These are phyloP conservation scores for Plagiodera versicolora DNA, from an alignment of 2,888 invertebrate genomes.

Conservation along the genomic window DNA sequence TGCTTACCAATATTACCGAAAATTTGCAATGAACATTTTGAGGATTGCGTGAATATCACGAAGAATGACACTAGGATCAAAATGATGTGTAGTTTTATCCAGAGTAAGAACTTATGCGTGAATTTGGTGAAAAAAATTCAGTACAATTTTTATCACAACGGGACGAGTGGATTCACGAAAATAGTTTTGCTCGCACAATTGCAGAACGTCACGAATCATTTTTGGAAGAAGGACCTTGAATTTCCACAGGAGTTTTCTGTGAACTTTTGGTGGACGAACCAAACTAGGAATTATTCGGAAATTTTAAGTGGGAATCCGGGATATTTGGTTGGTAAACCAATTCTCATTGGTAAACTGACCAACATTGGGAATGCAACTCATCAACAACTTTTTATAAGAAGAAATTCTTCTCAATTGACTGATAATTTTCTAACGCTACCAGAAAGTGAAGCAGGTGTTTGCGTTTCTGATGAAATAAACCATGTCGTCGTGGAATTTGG, in stretches of 20 bases:
- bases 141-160: constrained; percentile 54
- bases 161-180: constrained; percentile 52
- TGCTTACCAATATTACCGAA: constrained; percentile 46
- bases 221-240: constrained; percentile 23
- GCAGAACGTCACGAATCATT: constrained; percentile 38
- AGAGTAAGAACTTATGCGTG: constrained; percentile 39
- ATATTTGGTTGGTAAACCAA: constrained; percentile 67
- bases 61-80: constrained; percentile 32
- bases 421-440: constrained; percentile 52
- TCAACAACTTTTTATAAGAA: constrained; percentile 28
- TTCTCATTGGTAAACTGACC: constrained; percentile 57
- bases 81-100: constrained; percentile 31
- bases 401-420: constrained; percentile 37
- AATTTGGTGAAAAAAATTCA: constrained; percentile 48
- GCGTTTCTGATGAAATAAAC: constrained; percentile 50
- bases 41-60: constrained; percentile 40
- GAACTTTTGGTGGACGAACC: constrained; percentile 47
- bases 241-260: constrained; percentile 45
- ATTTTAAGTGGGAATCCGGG: constrained; percentile 76
- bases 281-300: constrained; percentile 42
- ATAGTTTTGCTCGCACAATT: constrained; percentile 47
- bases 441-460: constrained; percentile 54
- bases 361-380: constrained; percentile 45
- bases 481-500: constrained; percentile 57
- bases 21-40: constrained; percentile 44